These are phyloP conservation scores for Hypothenemus hampei DNA, from an alignment of 1,140 invertebrate species.

Conservation along the genomic window DNA sequence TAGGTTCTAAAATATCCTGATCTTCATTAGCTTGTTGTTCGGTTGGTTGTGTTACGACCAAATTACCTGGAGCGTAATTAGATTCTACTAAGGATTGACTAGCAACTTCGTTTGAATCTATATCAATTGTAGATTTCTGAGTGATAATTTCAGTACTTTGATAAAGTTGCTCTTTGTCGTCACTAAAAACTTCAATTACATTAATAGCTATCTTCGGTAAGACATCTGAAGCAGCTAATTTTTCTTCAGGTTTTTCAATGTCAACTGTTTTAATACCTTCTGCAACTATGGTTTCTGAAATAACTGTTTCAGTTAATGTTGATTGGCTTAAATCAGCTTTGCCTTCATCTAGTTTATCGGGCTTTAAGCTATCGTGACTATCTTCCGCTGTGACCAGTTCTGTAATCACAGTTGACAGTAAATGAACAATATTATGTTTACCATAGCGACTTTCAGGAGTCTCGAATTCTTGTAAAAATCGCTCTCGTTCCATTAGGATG, in stretches of 20 bases:
- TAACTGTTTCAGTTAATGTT: conserved; percentile 49
- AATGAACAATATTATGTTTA: conserved; percentile 50
- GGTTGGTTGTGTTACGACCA: conserved; percentile 40
- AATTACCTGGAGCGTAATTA: conserved; percentile 48
- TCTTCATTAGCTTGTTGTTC: conserved; percentile 47
- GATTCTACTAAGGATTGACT: conserved; percentile 49
- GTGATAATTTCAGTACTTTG: conserved; percentile 36
- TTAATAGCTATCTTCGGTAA: conserved; percentile 50
- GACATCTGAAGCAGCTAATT: conserved; percentile 48
- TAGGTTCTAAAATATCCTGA: conserved; percentile 49
- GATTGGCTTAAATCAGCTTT: conserved; percentile 49
- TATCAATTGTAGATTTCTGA: conserved; percentile 46
- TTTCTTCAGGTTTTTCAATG: conserved; percentile 42
- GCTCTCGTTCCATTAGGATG: conserved; percentile 55
- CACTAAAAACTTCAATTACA: conserved; percentile 49
- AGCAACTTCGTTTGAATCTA: conserved; percentile 49
- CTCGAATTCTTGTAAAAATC: conserved; percentile 46
- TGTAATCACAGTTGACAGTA: conserved; percentile 53
- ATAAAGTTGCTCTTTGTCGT: conserved; percentile 49
- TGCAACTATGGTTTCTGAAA: conserved; percentile 50
- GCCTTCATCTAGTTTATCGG: conserved; percentile 41
- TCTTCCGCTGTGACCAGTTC: conserved; percentile 55
- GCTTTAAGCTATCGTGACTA: conserved; percentile 46
- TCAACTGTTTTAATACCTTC: conserved; percentile 46
- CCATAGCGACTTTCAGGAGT: conserved; percentile 53